Evolutionary conservation across 2,888 invertebrate genomes (phyloP).

Genomic region (Hybos culiciformis): DNA sequence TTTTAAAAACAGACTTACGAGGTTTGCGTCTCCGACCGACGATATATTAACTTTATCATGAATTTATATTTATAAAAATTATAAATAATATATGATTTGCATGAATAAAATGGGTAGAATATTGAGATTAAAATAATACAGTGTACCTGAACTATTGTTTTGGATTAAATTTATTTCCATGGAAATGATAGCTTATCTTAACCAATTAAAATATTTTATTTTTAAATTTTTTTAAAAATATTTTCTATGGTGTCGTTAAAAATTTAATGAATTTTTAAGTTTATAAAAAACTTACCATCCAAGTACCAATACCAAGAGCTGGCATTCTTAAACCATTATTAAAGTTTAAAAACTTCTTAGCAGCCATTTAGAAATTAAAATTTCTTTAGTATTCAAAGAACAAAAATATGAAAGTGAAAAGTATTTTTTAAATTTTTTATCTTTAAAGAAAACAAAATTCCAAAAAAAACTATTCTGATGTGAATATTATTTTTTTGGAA

Average conservation of each 20-base stretch:
- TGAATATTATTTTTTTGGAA: background rate
- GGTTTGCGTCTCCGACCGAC: too few relatives aligned
- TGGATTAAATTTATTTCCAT: too few relatives aligned
- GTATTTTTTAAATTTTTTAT: too few relatives aligned
- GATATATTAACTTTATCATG: too few relatives aligned
- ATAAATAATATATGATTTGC: too few relatives aligned
- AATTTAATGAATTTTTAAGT: background rate
- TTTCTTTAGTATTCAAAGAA: too few relatives aligned
- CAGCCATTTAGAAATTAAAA: conserved; percentile 18
- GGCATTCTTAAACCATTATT: conserved; percentile 51
- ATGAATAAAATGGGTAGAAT: too few relatives aligned
- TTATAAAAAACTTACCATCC: conserved; percentile 47
- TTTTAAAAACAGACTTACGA: too few relatives aligned
- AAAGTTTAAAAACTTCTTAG: conserved; percentile 28
- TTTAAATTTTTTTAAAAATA: background rate
- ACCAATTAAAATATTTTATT: background rate
- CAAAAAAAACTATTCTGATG: background rate
- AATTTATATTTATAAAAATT: too few relatives aligned
- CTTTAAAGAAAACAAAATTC: background rate
- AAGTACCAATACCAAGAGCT: conserved; percentile 61
- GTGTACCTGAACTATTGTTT: background rate
- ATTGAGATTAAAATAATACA: background rate
- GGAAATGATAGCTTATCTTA: too few relatives aligned
- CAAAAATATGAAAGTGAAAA: too few relatives aligned
- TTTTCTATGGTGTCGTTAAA: too few relatives aligned